phyloP scores from a whole-genome alignment of 1,140 invertebrate species.

The Ladona fulva region DNA sequence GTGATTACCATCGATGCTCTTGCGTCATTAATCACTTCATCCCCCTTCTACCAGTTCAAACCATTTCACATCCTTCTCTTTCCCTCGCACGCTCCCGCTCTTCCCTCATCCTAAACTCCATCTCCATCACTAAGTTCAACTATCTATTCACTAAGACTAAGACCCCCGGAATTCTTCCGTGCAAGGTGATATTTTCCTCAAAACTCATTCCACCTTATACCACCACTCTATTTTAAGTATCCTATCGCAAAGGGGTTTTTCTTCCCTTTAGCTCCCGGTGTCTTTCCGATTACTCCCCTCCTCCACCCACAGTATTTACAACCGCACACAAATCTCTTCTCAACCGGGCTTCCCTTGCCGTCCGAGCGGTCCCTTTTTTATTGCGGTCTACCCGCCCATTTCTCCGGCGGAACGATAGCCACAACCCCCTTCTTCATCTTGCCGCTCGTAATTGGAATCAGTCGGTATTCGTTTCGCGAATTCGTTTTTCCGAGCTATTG shows the following conservation, averaged over 20 bases:
- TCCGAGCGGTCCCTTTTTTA: not conserved
- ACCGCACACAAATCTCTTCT: not conserved
- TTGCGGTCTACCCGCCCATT: not conserved
- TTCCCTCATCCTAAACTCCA: no score
- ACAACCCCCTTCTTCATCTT: not conserved
- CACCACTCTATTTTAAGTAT: no score
- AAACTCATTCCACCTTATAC: no score
- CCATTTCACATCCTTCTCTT: no score
- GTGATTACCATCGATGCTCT: slow-evolving; percentile 1
- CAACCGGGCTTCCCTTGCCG: not conserved
- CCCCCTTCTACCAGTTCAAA: not conserved
- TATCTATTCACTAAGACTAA: no score
- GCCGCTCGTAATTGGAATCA: not conserved
- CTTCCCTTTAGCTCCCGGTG: no score
- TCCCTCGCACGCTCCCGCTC: not conserved
- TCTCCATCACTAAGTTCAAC: no score
- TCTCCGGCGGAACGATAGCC: no score
- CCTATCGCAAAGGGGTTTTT: no score
- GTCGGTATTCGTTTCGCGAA: no score
- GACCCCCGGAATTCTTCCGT: no score
- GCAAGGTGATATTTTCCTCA: no score
- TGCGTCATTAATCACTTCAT: not conserved
- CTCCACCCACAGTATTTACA: not conserved
- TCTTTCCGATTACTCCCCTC: not conserved
- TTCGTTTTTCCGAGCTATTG: not conserved